Evolutionary conservation across 2,888 invertebrate genomes (phyloP), one percentile per base, ranked within the genome.

Genomic region (Drosophila paucipuncta): DNA sequence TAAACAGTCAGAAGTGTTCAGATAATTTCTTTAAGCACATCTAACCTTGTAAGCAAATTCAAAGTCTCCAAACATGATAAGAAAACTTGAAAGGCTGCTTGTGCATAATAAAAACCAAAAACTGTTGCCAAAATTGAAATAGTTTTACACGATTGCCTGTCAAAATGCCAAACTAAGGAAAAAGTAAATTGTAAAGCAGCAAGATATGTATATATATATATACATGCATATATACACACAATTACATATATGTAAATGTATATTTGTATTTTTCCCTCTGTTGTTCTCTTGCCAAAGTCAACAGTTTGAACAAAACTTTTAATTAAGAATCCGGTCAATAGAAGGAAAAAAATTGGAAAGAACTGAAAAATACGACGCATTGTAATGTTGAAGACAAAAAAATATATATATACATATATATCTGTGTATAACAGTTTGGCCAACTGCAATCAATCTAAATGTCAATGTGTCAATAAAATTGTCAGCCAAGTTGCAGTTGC

Each of bases 361-460:
- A 28, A 39, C n/a, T 43, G 47, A 54, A 63, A 41, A 71, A 68
- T 52, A 43, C 57, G 53, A 63, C 52, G 76, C 61, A 82, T 84
- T 82, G 83, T 68, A 78, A 70, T 66, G 49, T 37, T 57, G 18
- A 25, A 59, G 62, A 61, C 35, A 37, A 16, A 11, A 31, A 63
- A 22, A 37, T 7, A 18, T 28, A 54, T 37, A n/a, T 39, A 37
- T 52, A 80, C 30, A 16, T 3, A 37, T 16, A 7, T 18, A n/a
- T n/a, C n/a, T 28, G 55, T 37, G 16, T 43, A 37, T 49, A 80
- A 77, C 71, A 68, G 66, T 76, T 81, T 71, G 59, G 49, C 58
- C 70, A 88, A 86, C 78, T 88, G 86, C 86, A 86, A 87, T 87
- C 86, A 87, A 87, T 87, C 88, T 85, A 88, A 82, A 86, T 80